phyloP scores from a whole-genome alignment of 2,113 vertebrate species.

The Nanger granti region DNA sequence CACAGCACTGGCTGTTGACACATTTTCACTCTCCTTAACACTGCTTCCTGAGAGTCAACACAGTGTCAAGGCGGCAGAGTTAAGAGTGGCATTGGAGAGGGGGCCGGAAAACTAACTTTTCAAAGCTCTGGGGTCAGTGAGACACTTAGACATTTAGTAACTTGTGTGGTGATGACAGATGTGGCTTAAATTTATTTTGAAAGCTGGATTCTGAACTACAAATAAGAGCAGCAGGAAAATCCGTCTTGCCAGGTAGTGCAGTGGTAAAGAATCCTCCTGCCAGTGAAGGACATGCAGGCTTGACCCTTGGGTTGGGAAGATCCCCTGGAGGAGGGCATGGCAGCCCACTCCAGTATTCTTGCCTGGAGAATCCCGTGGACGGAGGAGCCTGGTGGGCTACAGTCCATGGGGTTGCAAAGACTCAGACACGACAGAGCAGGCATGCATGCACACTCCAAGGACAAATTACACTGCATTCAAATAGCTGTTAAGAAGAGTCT shows the following conservation, averaged over 20 bases:
- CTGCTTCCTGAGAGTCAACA: slow-evolving; percentile 28
- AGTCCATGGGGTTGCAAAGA: not conserved
- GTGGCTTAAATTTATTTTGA: not conserved
- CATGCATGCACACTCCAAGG: not conserved
- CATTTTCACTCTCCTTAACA: slow-evolving; percentile 27
- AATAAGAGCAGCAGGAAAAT: not conserved
- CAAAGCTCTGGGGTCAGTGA: not conserved
- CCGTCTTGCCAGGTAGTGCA: not conserved
- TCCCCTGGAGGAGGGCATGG: not conserved
- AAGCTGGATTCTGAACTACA: not conserved
- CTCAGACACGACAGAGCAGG: not conserved
- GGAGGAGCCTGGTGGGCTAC: not conserved
- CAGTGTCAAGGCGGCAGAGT: slow-evolving; percentile 34
- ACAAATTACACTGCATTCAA: not conserved
- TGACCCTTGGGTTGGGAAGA: not conserved
- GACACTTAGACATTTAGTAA: not conserved
- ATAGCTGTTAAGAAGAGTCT: not conserved
- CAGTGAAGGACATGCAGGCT: not conserved
- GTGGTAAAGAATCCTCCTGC: not conserved
- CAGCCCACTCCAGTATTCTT: not conserved
- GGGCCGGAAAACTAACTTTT: slow-evolving; percentile 25
- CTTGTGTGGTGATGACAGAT: not conserved
- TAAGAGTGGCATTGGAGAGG: not conserved
- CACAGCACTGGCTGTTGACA: not conserved
- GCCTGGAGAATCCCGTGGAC: not conserved